These are phyloP conservation scores for Sphyrna mokarran DNA, from an alignment of 2,113 vertebrate genomes.

Conservation along the genomic window DNA sequence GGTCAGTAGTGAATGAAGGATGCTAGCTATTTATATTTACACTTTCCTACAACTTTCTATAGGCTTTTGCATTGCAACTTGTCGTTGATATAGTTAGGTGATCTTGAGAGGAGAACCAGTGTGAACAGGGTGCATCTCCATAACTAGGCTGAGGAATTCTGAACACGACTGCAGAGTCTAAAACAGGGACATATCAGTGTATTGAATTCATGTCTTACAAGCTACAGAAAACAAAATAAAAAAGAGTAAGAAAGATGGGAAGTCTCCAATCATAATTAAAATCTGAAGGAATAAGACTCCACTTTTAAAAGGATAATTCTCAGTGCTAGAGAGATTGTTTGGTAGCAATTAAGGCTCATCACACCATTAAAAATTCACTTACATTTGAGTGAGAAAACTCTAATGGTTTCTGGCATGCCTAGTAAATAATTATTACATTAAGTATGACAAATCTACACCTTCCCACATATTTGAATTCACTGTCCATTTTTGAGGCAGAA, in stretches of 20 bases:
- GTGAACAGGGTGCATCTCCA: too few relatives aligned
- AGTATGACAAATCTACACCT: neutral
- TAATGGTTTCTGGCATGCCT: neutral
- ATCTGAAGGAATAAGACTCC: neutral
- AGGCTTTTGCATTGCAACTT: neutral
- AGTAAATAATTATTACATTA: neutral
- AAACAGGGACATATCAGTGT: neutral
- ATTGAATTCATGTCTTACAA: neutral
- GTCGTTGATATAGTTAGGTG: neutral
- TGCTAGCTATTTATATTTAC: neutral
- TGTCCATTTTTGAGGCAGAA: neutral
- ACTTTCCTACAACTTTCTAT: neutral
- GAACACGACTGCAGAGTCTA: neutral
- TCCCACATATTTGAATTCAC: neutral
- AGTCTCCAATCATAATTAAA: neutral
- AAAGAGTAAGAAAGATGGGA: neutral
- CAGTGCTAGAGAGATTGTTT: neutral
- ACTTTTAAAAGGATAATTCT: neutral
- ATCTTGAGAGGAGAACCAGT: neutral
- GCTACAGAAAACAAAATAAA: neutral
- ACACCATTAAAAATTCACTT: neutral
- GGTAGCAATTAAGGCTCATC: neutral
- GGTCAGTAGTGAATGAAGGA: neutral
- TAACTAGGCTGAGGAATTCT: neutral
- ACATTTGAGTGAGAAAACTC: neutral